Evolutionary conservation across 1,140 invertebrate species (phyloP).

Genomic region (Heliconius congener): DNA sequence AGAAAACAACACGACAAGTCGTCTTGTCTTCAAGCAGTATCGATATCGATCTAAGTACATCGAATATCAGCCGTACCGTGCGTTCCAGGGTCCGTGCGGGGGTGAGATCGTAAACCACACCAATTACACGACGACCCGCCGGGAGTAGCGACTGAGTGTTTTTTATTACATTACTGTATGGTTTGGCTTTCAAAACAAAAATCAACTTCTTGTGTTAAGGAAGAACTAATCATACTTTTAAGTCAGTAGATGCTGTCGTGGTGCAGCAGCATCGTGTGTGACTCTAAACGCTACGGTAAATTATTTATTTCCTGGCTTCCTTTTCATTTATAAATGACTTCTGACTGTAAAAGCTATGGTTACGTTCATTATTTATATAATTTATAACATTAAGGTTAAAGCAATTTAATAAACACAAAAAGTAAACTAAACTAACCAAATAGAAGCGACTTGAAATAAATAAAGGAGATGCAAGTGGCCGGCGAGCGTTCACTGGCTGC

Average conservation of each 20-base stretch:
- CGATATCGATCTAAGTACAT: constrained; percentile 2
- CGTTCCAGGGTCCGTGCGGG: constrained; percentile 23
- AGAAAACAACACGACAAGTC: no score
- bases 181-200: not conserved
- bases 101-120: constrained; percentile 46
- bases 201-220: not conserved
- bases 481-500: not conserved
- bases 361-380: no score
- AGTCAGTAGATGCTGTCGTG: no score
- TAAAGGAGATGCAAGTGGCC: constrained; percentile 2
- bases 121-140: constrained; percentile 45
- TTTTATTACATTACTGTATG: constrained; percentile 26
- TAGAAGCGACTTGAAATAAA: constrained; percentile 8
- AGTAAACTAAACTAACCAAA: constrained; percentile 6
- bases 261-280: not conserved
- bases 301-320: no score
- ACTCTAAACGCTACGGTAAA: no score
- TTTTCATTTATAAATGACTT: no score
- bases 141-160: constrained; percentile 20
- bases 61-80: not conserved
- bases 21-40: not conserved
- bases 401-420: not conserved
- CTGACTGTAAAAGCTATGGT: no score
- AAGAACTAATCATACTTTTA: not conserved
- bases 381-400: no score